Conservation (phyloP, 2,113 vertebrate genomes). For the Microtus oregoni region DNA sequence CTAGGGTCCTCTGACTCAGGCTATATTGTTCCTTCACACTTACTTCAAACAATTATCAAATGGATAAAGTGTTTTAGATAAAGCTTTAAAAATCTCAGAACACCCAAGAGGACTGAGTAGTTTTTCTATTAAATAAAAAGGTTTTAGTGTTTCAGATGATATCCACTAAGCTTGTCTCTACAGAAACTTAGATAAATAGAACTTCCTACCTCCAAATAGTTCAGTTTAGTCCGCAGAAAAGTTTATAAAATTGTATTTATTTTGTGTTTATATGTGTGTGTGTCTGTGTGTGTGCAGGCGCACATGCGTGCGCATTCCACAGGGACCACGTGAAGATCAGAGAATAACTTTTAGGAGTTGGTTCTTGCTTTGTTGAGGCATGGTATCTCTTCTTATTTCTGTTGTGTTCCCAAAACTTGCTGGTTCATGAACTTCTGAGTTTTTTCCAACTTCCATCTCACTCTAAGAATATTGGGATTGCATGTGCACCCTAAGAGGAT, state of each 20-base stretch:
- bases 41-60: slow-evolving; percentile 39
- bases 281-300: too few species aligned
- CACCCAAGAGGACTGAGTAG: not conserved
- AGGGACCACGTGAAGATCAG: not conserved
- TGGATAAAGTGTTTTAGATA: not conserved
- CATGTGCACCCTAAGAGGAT: not conserved
- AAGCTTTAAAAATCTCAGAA: not conserved
- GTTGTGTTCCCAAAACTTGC: not conserved
- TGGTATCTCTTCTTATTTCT: not conserved
- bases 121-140: slow-evolving; percentile 16
- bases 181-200: slow-evolving; percentile 9
- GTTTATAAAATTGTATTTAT: not conserved
- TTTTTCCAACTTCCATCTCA: too few species aligned
- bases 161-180: not conserved
- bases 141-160: not conserved
- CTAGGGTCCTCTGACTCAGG: not conserved
- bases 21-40: not conserved
- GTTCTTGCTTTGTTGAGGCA: not conserved
- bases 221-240: not conserved
- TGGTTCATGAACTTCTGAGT: not conserved
- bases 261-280: not conserved
- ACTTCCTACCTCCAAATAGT: not conserved
- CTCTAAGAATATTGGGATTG: not conserved
- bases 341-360: not conserved
- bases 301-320: not conserved